Conservation (phyloP, 37 sponge, comb jelly and placozoan species). For the Chondrilla cf. caribensis region DNA sequence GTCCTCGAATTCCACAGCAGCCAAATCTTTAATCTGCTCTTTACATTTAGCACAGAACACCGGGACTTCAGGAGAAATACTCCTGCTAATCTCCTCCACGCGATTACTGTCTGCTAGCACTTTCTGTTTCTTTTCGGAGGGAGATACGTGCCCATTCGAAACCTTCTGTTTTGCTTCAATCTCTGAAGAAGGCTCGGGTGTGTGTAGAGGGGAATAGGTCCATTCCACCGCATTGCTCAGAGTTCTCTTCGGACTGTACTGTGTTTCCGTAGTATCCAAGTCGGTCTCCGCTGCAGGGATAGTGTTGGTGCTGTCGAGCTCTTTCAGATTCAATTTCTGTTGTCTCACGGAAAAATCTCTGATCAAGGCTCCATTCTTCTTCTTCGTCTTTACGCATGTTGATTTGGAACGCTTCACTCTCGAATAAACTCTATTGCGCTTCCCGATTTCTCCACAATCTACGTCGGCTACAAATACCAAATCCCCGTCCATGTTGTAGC, state of each 20-base stretch:
- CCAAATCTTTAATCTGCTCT: not conserved
- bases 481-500: no score
- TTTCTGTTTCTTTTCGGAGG: no score
- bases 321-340: not conserved
- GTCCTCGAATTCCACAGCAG: conserved; percentile 37
- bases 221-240: no score
- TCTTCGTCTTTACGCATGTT: not conserved
- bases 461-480: no score
- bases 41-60: not conserved
- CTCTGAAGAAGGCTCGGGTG: no score
- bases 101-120: not conserved
- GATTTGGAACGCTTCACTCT: conserved; percentile 2
- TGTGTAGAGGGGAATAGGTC: no score
- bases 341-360: not conserved
- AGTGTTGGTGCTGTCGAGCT: no score
- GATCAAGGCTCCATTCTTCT: not conserved
- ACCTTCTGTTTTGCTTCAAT: no score
- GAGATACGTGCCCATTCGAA: no score
- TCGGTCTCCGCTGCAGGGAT: no score
- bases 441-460: not conserved
- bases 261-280: not conserved
- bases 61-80: not conserved
- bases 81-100: not conserved
- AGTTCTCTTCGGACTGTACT: not conserved
- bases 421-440: not conserved